Evolutionary conservation across 1,140 invertebrate species (phyloP), one percentile per base, ranked within the genome.

Genomic region (Cydia pomonella): DNA sequence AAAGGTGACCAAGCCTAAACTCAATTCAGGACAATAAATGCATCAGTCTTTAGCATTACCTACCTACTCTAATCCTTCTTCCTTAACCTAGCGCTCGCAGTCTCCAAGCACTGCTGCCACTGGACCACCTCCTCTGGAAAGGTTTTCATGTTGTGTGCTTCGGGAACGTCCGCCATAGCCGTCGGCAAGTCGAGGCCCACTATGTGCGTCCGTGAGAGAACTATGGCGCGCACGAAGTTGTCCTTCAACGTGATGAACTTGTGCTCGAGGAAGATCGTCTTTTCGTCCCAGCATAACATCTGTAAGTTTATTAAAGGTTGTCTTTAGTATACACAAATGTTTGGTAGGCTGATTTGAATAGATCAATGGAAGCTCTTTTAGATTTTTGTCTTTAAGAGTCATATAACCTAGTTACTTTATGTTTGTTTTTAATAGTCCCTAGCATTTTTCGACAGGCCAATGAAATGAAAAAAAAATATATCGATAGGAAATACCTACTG

Each of bases 251-350:
- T 59, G 21, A 59, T 59, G 21, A 59, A 59, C 21, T 59, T 59
- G 53, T 59, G 53, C 21, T 59, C 53, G 18, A 59, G 53, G 21
- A 59, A 59, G 53, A 59, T 23, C 21, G 53, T 59, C 53, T 59
- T 59, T 59, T 59, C 53, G 53, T 59, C 53, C 53, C 53, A 59
- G 21, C 53, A 59, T 23, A 23, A 23, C 53, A 59, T 59, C 53
- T 59, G 53, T 23, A 59, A 59, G 7, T 23, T 18, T n/a, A n/a
- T n/a, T n/a, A 44, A 44, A 13, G 1, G 41, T 44, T 4, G 2
- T 44, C 2, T 33, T 2, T 33, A n/a, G n/a, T n/a, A n/a, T n/a
- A n/a, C n/a, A n/a, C n/a, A n/a, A 33, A 33, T 33, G 29, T 33
- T 33, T 2, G 29, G 29, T 33, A 33, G 29, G 29, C 6, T 6